Conservation (phyloP, 1,140 invertebrate genomes). For the Chironomus tepperi region DNA sequence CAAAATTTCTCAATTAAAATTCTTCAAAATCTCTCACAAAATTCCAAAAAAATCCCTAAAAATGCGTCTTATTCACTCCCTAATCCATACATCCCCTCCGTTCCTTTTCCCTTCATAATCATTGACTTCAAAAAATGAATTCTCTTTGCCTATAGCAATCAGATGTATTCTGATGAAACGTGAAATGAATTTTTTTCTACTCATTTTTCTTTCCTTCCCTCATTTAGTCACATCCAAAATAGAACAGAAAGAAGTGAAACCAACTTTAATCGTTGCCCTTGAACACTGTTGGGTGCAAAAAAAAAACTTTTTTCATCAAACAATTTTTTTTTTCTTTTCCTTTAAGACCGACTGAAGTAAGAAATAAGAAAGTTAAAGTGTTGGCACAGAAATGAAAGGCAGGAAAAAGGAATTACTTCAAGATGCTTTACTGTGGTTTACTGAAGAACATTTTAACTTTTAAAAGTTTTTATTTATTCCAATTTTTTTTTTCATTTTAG, state of each 20-base stretch:
- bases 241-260: neutral
- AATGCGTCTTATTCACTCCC: no score
- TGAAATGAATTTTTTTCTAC: neutral
- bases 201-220: neutral
- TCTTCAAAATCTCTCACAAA: no score
- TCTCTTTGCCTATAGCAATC: constrained; percentile 1
- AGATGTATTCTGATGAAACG: constrained; percentile 7
- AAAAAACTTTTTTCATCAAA: constrained; percentile 10
- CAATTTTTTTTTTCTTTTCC: neutral
- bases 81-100: no score
- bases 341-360: no score
- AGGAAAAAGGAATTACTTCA: no score
- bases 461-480: no score
- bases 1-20: no score
- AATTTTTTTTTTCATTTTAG: no score
- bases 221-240: neutral
- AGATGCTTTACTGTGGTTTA: neutral
- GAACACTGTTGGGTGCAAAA: constrained; percentile 3
- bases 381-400: no score
- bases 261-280: constrained; percentile 1
- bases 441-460: neutral
- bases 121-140: constrained; percentile 5
- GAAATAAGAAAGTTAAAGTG: no score
- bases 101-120: neutral
- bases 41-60: no score